Evolutionary conservation across 2,113 vertebrate genomes (phyloP).

Genomic region (Herpetotheres cachinnans): DNA sequence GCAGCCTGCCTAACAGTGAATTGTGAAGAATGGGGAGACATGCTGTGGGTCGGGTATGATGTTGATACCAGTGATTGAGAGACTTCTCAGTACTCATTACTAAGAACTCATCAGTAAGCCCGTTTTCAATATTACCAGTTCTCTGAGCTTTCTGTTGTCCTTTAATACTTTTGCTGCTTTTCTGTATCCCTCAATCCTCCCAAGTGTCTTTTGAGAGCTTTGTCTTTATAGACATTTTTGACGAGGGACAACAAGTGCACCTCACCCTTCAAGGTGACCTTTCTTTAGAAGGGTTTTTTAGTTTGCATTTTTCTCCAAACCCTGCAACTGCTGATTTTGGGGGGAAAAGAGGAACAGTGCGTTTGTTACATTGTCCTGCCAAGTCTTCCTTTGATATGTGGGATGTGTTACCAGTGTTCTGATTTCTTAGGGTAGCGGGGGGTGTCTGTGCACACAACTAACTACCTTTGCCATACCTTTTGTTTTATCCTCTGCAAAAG

Average conservation of each 20-base stretch:
- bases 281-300: background rate
- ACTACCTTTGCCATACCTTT: background rate
- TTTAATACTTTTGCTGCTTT: background rate
- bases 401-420: background rate
- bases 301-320: background rate
- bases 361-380: background rate
- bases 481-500: background rate
- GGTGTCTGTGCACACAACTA: background rate
- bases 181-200: background rate
- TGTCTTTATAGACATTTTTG: background rate
- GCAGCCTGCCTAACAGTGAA: slow-evolving; percentile 30
- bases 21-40: slow-evolving; percentile 11
- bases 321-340: background rate
- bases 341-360: background rate
- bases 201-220: background rate
- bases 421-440: background rate
- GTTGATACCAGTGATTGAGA: slow-evolving; percentile 16
- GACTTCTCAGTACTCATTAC: slow-evolving; percentile 31
- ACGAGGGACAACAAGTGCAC: background rate
- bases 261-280: background rate
- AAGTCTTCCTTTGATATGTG: background rate
- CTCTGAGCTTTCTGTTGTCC: background rate
- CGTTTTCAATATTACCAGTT: slow-evolving; percentile 2
- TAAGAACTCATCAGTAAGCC: slow-evolving; percentile 36
- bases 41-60: slow-evolving; percentile 6